Percentiles rank a stretch among this genome's conserved stretches.
phyloP scores from a whole-genome alignment of 53 echinoderm and acorn worm species.

The Holothuria scabra region DNA sequence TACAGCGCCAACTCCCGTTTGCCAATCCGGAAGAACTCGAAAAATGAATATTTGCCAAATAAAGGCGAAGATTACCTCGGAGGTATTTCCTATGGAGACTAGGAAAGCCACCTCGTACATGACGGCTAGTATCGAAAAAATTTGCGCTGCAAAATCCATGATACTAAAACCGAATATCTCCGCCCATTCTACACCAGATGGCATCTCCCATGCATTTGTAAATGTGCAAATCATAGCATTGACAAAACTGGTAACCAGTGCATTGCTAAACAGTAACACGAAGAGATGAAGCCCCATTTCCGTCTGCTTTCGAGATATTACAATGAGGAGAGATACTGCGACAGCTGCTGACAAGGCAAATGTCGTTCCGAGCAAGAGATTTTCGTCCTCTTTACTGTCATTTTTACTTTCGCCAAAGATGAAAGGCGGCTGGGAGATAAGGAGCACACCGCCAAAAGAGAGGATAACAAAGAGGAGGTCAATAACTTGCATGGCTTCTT shows the following conservation, averaged over 20 bases:
- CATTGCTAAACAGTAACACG: conserved; percentile 25
- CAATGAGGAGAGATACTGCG: neutral
- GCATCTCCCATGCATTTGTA: conserved; percentile 13
- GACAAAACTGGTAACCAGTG: neutral
- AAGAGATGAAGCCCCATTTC: conserved; percentile 4
- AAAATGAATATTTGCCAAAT: conserved; percentile 36
- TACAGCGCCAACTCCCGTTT: conserved; percentile 19
- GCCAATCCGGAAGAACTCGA: conserved; percentile 28
- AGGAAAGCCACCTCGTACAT: conserved; percentile 3
- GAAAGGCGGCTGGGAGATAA: conserved; percentile 29
- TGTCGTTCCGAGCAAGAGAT: conserved; percentile 5
- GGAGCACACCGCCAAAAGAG: conserved; percentile 22
- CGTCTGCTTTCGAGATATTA: conserved; percentile 30
- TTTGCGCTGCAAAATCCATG: conserved; percentile 27
- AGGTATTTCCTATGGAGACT: conserved; percentile 19
- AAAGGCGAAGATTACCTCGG: conserved; percentile 33
- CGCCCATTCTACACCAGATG: neutral
- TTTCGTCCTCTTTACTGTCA: neutral
- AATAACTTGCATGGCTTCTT: conserved; percentile 19
- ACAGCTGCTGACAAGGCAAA: conserved; percentile 7
- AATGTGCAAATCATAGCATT: conserved; percentile 10
- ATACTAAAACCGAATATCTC: neutral
- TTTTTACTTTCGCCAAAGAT: conserved; percentile 12
- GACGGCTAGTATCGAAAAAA: neutral
- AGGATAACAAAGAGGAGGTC: conserved; percentile 3